Conservation (phyloP, 2,113 vertebrate genomes). For the Lethenteron camtschaticum region DNA sequence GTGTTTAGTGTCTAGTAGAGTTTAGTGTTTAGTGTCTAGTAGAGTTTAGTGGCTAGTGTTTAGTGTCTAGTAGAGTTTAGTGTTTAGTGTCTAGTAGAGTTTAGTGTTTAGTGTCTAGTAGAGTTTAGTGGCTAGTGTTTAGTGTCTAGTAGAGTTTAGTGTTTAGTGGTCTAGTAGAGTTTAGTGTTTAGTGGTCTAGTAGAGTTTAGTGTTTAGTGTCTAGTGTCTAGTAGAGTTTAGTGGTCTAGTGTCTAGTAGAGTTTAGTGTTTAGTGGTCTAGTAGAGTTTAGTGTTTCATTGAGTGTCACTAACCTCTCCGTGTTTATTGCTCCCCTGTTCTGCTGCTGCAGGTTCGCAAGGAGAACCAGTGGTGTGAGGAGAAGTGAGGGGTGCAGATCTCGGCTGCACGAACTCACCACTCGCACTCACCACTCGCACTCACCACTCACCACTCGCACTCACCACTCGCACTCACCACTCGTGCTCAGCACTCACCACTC, state of each 20-base stretch:
- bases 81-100: background rate
- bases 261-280: background rate
- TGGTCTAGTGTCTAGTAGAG: background rate
- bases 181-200: background rate
- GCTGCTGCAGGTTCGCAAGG: conserved; percentile 72
- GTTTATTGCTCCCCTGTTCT: background rate
- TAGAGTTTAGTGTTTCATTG: background rate
- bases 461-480: too few relatives aligned
- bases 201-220: background rate
- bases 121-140: too few relatives aligned
- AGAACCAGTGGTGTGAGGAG: conserved; percentile 99
- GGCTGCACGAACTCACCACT: too few relatives aligned
- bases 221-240: too few relatives aligned
- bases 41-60: too few relatives aligned
- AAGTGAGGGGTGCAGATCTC: conserved; percentile 30
- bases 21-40: too few relatives aligned
- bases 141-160: too few relatives aligned
- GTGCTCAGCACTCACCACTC: too few relatives aligned
- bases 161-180: background rate
- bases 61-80: too few relatives aligned
- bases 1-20: background rate
- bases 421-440: too few relatives aligned
- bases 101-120: background rate
- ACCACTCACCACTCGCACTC: too few relatives aligned
- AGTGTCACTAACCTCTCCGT: background rate